Conservation (phyloP, 2,797 vertebrate genomes). For the Gadopsis bispinosus region DNA sequence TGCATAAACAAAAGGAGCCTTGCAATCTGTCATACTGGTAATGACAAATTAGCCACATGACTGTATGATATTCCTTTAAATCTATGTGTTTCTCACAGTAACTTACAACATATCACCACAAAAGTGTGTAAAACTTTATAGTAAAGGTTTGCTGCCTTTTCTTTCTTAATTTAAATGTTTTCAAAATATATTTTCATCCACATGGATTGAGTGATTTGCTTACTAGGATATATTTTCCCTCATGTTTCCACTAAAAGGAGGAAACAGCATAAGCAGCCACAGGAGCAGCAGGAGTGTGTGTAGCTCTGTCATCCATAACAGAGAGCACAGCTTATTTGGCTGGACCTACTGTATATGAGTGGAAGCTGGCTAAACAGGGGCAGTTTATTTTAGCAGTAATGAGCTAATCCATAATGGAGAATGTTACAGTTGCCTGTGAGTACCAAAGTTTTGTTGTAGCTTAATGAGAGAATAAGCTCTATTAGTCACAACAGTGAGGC, state of each 20-base stretch:
- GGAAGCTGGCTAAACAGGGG: conserved; percentile 58
- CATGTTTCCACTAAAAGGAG: conserved; percentile 32
- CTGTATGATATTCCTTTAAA: background rate
- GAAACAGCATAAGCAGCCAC: conserved; percentile 32
- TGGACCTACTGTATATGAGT: conserved; percentile 31
- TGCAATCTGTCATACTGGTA: background rate
- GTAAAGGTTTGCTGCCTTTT: conserved; percentile 1
- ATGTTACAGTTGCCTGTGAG: conserved; percentile 55
- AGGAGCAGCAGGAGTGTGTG: conserved; percentile 40
- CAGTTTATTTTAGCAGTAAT: conserved; percentile 76
- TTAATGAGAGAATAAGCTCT: conserved; percentile 76
- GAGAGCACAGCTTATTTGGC: conserved; percentile 53
- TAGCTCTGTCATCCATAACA: conserved; percentile 54
- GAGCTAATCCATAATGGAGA: conserved; percentile 73
- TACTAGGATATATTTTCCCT: conserved; percentile 27
- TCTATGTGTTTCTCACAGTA: background rate
- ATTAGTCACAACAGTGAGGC: conserved; percentile 54
- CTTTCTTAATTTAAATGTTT: background rate
- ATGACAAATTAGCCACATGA: background rate
- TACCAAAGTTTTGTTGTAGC: conserved; percentile 65
- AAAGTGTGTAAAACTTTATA: background rate
- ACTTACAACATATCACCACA: background rate
- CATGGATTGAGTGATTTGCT: conserved; percentile 35
- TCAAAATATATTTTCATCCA: conserved; percentile 17
- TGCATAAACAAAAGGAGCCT: background rate